Conservation (phyloP, 2,113 vertebrate genomes). For the Mustelus asterias region DNA sequence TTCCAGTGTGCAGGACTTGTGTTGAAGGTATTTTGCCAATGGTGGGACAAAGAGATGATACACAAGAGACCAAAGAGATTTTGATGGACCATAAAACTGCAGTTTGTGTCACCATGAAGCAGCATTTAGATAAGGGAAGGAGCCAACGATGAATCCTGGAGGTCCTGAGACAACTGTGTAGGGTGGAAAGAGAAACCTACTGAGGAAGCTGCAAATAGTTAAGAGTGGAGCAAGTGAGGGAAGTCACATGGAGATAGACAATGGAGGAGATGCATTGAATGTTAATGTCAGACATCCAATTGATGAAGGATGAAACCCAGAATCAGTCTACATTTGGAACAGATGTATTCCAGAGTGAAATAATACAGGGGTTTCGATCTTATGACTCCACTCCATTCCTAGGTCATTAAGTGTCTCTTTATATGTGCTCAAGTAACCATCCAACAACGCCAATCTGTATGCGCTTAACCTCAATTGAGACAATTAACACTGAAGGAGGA, state of each 20-base stretch:
- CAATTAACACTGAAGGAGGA: not conserved
- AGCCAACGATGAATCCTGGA: not conserved
- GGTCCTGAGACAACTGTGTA: not conserved
- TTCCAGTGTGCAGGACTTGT: not conserved
- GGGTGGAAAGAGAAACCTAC: not conserved
- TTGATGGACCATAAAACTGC: not conserved
- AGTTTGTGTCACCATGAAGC: not conserved
- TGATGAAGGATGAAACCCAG: too few relatives aligned
- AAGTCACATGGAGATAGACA: not conserved
- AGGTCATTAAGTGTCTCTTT: too few relatives aligned
- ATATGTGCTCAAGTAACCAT: too few relatives aligned
- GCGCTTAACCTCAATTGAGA: too few relatives aligned
- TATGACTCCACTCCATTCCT: too few relatives aligned
- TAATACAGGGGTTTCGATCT: too few relatives aligned
- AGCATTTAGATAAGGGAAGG: not conserved
- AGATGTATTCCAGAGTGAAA: too few relatives aligned
- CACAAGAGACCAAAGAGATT: not conserved
- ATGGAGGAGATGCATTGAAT: not conserved
- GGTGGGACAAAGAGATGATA: not conserved
- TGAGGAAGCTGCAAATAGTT: not conserved
- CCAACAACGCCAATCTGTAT: too few relatives aligned
- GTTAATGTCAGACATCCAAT: too few relatives aligned
- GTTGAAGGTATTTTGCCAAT: not conserved
- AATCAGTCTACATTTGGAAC: too few relatives aligned
- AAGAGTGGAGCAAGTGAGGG: not conserved